These are phyloP conservation scores for Peromyscus nudipes DNA, from an alignment of 2,797 vertebrate species.

Conservation along the genomic window DNA sequence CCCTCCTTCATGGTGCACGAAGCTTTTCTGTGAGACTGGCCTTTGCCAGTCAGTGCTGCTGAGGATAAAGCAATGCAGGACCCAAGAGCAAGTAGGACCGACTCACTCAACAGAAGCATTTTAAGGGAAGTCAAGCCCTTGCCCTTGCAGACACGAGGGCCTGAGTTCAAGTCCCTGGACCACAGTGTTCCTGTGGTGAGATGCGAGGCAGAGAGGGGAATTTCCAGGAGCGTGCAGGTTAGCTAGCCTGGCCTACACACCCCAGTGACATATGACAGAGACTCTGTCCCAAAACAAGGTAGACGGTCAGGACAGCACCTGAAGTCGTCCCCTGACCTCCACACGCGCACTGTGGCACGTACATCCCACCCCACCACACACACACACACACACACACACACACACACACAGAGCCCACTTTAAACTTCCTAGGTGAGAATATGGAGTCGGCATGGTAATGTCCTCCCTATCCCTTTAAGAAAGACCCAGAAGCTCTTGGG, in stretches of 20 bases:
- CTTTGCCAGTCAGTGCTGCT: not conserved
- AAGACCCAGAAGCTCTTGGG: slow-evolving; percentile 65
- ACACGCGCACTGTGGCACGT: rapidly evolving
- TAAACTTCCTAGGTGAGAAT: slow-evolving; percentile 28
- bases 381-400: no score
- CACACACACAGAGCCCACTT: not conserved
- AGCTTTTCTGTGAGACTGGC: not conserved
- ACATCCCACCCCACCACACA: not conserved
- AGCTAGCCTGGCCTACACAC: not conserved
- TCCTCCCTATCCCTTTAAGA: slow-evolving; percentile 62
- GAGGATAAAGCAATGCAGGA: not conserved
- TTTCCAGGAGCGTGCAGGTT: not conserved
- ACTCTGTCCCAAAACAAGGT: not conserved
- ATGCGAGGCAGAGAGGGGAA: not conserved
- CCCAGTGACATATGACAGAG: not conserved
- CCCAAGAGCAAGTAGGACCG: slow-evolving; percentile 3
- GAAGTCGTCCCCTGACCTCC: not conserved
- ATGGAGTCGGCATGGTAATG: not conserved
- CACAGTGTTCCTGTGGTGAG: not conserved
- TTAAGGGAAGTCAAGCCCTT: not conserved
- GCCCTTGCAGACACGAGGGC: not conserved
- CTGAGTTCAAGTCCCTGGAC: not conserved
- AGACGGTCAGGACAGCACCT: not conserved
- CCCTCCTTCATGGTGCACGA: not conserved
- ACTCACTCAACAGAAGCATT: not conserved